Evolutionary conservation across 2,113 vertebrate species (phyloP), one percentile per base, ranked within the genome.

Genomic region (Albula goreensis): DNA sequence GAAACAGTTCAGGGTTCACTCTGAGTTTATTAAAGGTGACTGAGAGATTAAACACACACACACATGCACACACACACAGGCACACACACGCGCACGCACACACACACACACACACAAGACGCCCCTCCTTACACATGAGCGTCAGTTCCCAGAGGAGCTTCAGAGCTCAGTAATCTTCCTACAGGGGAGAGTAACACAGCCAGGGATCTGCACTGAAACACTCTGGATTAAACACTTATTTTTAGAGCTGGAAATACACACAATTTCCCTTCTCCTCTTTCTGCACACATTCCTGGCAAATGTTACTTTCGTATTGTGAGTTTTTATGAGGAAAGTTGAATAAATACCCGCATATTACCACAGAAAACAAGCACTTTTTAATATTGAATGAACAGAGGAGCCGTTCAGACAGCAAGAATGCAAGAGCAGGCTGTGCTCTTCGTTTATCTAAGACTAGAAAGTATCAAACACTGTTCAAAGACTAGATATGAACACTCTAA

Each of bases 51-150:
- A 60, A 13, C 57, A 60, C 57, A 60, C 57, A 60, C 10, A n/a
- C 63, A 70, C 22, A 70, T 70, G 17, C 63, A 81, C 6, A 6
- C 48, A 51, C 56, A 66, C 79, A 17, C 53, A 56, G 5, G 41
- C 78, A 80, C 85, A 80, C 50, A 57, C 86, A 74, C 78, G 74
- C n/a, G 74, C 57, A 84, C 82, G 53, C 83, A 79, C 66, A 60
- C 53, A 84, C 77, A 81, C 60, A 70, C 48, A 31, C 48, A 56
- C 22, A 86, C 11, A 53, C 80, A 74, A 9, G 5, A n/a, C 9
- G 5, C 17, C 84, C 77, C 41, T 9, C 12, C 19, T 49, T 63
- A 4, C 70, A 51, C 50, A 51, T 25, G 7, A 22, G 48, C 63
- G 12, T 25, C 31, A 84, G 49, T 70, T 56, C 63, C 19, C 63